Percentiles rank a stretch among this genome's conserved stretches.
Conservation (phyloP, 2,113 vertebrate species). For the Aegotheles bennettii region DNA sequence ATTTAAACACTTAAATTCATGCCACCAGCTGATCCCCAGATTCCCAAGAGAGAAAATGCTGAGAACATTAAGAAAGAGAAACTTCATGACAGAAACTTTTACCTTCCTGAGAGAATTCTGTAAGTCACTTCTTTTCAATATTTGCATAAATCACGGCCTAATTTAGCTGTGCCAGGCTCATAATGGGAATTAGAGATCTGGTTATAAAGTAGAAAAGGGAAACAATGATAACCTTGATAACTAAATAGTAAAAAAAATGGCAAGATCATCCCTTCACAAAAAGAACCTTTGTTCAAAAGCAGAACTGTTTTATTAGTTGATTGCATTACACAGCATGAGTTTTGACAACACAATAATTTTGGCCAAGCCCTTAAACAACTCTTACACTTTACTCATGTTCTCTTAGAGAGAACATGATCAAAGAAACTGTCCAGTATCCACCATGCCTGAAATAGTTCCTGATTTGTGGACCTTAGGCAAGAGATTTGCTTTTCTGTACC, state of each 20-base stretch:
- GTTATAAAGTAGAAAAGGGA: neutral
- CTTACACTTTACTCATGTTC: neutral
- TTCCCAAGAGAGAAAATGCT: constrained; percentile 32
- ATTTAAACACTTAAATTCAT: constrained; percentile 30
- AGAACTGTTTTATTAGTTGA: neutral
- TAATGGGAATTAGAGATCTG: constrained; percentile 40
- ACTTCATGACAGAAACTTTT: constrained; percentile 4
- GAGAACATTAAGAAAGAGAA: neutral
- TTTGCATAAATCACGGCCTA: constrained; percentile 61
- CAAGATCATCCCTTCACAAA: neutral
- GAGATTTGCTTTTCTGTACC: neutral
- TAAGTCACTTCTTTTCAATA: constrained; percentile 37
- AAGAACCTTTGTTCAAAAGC: neutral
- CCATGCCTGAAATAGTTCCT: neutral
- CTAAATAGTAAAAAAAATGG: neutral
- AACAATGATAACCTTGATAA: constrained; percentile 18
- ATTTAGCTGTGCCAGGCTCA: constrained; percentile 46
- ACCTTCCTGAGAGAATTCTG: constrained; percentile 34
- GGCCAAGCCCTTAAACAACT: neutral
- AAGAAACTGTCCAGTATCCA: neutral
- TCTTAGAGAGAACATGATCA: neutral
- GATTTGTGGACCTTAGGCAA: neutral
- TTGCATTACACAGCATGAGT: accelerated
- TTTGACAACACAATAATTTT: neutral
- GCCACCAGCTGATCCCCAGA: constrained; percentile 24